Percentiles rank a stretch among this genome's conserved stretches.
These are phyloP conservation scores for Trichosurus vulpecula DNA, from an alignment of 2,797 vertebrate genomes.

Conservation along the genomic window DNA sequence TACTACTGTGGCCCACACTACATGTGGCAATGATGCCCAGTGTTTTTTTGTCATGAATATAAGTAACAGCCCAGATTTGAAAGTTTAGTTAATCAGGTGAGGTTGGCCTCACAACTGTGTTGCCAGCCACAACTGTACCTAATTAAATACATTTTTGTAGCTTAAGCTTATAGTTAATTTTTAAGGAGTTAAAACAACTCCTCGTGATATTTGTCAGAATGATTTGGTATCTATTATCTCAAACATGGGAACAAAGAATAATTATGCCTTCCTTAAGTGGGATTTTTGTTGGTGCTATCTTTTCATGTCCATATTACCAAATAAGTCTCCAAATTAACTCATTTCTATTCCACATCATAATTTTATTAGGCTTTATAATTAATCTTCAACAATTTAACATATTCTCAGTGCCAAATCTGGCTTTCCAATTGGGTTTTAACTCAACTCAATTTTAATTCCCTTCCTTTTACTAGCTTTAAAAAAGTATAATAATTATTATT, in stretches of 20 bases:
- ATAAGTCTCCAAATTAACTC: background rate
- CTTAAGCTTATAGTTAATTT: background rate
- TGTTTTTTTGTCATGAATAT: background rate
- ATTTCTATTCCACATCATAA: background rate
- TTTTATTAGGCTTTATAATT: background rate
- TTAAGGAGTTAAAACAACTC: background rate
- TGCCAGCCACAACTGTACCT: background rate
- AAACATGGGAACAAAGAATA: conserved; percentile 29
- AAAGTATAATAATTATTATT: background rate
- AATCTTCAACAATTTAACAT: background rate
- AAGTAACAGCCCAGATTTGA: background rate
- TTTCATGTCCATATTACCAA: background rate
- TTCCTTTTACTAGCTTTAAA: conserved; percentile 26
- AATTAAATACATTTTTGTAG: background rate
- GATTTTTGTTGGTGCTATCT: conserved; percentile 6
- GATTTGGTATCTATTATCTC: conserved; percentile 24
- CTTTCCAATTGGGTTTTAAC: conserved; percentile 12
- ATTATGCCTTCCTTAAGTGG: background rate
- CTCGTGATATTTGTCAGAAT: conserved; percentile 31
- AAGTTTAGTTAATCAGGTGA: background rate
- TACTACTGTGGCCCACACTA: background rate
- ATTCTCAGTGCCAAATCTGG: conserved; percentile 1
- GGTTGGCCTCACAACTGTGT: background rate
- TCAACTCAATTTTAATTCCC: background rate
- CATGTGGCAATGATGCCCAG: background rate